A percentile compares a stretch with the other conserved stretches of the same genome.
phyloP scores from a whole-genome alignment of 2,888 invertebrate genomes.

The Pyrrhia umbra region DNA sequence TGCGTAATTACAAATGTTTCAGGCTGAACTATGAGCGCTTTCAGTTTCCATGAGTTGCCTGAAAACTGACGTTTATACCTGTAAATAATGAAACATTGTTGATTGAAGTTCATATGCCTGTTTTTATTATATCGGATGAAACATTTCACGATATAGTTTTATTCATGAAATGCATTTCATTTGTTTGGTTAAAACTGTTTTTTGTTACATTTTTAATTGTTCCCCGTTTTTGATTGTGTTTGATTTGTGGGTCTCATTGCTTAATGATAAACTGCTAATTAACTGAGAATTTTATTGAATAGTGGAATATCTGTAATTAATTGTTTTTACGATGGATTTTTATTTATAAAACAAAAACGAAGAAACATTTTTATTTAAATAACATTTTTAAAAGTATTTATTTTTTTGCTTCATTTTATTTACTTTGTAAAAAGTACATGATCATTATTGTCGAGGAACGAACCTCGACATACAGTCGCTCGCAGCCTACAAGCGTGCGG shows the following conservation, averaged over 20 bases:
- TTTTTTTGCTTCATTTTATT: no score
- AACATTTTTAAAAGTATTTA: no score
- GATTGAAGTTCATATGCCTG: slow-evolving; percentile 52
- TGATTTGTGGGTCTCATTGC: slow-evolving; percentile 2
- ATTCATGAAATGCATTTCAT: slow-evolving; percentile 44
- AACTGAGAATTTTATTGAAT: background rate
- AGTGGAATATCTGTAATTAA: background rate
- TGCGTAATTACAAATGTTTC: slow-evolving; percentile 68
- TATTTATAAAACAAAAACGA: no score
- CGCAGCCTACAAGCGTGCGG: no score
- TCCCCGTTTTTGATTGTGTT: slow-evolving; percentile 24
- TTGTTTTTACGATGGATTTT: background rate
- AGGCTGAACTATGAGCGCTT: slow-evolving; percentile 62
- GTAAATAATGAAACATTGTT: slow-evolving; percentile 66
- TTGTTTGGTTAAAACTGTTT: slow-evolving; percentile 12
- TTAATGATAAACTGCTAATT: slow-evolving; percentile 5
- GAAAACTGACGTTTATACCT: slow-evolving; percentile 60
- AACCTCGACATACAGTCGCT: no score
- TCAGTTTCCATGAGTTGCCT: slow-evolving; percentile 60
- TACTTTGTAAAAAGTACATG: no score
- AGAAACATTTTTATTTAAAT: no score
- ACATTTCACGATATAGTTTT: slow-evolving; percentile 37
- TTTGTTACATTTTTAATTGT: background rate
- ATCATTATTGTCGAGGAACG: no score
- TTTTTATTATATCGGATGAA: slow-evolving; percentile 45